These are phyloP conservation scores for Drosophila dives DNA, from an alignment of 2,888 invertebrate species.

Conservation along the genomic window DNA sequence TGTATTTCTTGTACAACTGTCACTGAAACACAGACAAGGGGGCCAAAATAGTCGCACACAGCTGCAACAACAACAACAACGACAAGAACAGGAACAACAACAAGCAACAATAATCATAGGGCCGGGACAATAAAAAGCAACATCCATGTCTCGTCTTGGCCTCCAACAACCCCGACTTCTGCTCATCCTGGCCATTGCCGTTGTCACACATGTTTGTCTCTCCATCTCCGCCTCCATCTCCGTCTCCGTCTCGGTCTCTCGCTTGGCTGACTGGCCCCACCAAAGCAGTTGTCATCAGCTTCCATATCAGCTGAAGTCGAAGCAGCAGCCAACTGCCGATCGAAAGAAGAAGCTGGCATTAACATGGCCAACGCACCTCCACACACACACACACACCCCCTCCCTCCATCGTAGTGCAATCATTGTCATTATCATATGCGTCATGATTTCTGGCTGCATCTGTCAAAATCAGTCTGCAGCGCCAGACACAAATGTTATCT, in stretches of 20 bases:
- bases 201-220: conserved; percentile 59
- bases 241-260: conserved; percentile 31
- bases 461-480: conserved; percentile 42
- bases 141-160: conserved; percentile 59
- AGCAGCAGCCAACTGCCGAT: conserved; percentile 36
- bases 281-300: conserved; percentile 63
- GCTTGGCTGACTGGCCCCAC: conserved; percentile 52
- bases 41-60: conserved; percentile 46
- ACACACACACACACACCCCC: conserved; percentile 1
- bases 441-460: conserved; percentile 66
- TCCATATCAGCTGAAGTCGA: conserved; percentile 29
- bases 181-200: conserved; percentile 46
- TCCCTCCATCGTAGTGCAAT: conserved; percentile 58
- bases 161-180: conserved; percentile 4
- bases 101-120: conserved; percentile 24
- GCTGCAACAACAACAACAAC: conserved; percentile 30
- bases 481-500: conserved; percentile 30
- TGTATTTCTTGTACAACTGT: conserved; percentile 80
- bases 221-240: too few species aligned
- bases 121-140: conserved; percentile 66
- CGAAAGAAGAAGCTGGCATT: conserved; percentile 15
- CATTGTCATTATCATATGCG: conserved; percentile 77
- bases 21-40: conserved; percentile 53
- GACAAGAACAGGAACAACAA: conserved; percentile 15
- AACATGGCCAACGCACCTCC: conserved; percentile 9